phyloP scores from a whole-genome alignment of 2,113 vertebrate genomes.

The Mesembrinibis cayennensis region DNA sequence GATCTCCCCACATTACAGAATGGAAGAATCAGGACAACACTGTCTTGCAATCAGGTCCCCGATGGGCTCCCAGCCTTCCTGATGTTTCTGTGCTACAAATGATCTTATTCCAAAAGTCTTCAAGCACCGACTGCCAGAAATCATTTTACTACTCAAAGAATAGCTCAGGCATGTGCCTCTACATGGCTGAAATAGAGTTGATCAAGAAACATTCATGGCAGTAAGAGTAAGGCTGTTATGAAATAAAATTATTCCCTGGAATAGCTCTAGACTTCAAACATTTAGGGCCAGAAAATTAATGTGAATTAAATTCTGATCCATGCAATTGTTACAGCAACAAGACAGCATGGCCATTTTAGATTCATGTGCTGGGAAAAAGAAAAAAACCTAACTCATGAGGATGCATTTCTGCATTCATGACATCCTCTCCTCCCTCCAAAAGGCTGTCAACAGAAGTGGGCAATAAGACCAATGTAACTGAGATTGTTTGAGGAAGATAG shows the following conservation, averaged over 20 bases:
- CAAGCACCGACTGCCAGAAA: not conserved
- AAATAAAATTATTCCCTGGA: conserved; percentile 9
- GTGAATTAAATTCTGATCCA: conserved; percentile 4
- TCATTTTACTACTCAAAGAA: not conserved
- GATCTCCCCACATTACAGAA: not conserved
- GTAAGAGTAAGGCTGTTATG: not conserved
- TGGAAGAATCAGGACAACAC: not conserved
- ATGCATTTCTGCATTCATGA: not conserved
- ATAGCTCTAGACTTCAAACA: not conserved
- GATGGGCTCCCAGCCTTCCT: not conserved
- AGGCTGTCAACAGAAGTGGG: not conserved
- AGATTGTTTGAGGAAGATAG: not conserved
- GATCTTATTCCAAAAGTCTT: not conserved
- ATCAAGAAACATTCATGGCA: not conserved
- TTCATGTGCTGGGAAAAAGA: not conserved
- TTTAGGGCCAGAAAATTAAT: not conserved
- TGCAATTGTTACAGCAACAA: not conserved
- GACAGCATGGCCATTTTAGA: not conserved
- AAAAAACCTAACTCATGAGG: not conserved
- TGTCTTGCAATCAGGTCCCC: not conserved
- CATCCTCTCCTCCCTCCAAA: not conserved
- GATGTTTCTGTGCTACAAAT: not conserved
- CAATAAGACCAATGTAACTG: not conserved
- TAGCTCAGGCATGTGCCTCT: not conserved
- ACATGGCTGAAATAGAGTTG: not conserved